Percentiles rank a stretch among this genome's conserved stretches.
Conservation (phyloP, 2,113 vertebrate species). For the Mungos mungo region DNA sequence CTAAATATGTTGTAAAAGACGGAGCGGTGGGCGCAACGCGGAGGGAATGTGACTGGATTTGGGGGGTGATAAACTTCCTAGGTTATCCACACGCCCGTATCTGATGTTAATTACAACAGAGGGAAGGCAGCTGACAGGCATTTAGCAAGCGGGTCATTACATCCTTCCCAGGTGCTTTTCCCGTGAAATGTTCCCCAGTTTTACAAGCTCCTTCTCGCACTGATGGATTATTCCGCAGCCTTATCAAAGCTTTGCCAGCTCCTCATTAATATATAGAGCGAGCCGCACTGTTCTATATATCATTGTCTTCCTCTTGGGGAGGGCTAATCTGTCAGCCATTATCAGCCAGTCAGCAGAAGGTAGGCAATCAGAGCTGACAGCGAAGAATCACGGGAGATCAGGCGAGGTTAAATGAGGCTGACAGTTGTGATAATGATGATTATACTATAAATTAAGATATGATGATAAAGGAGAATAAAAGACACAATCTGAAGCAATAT, state of each 20-base stretch:
- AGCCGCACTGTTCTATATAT: constrained; percentile 89
- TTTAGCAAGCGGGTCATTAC: constrained; percentile 86
- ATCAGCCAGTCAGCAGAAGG: constrained; percentile 95
- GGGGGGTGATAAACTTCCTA: constrained; percentile 81
- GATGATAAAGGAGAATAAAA: constrained; percentile 94
- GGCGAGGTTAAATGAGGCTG: constrained; percentile 95
- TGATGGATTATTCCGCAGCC: constrained; percentile 91
- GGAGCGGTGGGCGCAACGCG: constrained; percentile 72
- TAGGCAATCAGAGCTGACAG: constrained; percentile 93
- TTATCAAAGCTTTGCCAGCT: constrained; percentile 95
- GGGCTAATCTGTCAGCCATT: constrained; percentile 95
- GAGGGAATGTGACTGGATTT: constrained; percentile 78
- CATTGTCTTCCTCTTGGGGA: constrained; percentile 94
- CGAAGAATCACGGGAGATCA: constrained; percentile 93
- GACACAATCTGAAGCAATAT: constrained; percentile 93
- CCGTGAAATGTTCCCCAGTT: constrained; percentile 85
- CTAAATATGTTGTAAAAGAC: constrained; percentile 83
- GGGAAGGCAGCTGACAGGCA: constrained; percentile 83
- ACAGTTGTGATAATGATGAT: constrained; percentile 95
- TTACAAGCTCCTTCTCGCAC: constrained; percentile 86
- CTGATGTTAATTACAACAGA: constrained; percentile 86
- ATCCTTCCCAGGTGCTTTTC: constrained; percentile 87
- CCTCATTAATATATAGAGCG: constrained; percentile 95
- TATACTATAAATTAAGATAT: constrained; percentile 97
- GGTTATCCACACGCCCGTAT: constrained; percentile 79